These are phyloP conservation scores for Antedon bifida DNA, from an alignment of 35 echinoderm and acorn worm species.

Conservation along the genomic window DNA sequence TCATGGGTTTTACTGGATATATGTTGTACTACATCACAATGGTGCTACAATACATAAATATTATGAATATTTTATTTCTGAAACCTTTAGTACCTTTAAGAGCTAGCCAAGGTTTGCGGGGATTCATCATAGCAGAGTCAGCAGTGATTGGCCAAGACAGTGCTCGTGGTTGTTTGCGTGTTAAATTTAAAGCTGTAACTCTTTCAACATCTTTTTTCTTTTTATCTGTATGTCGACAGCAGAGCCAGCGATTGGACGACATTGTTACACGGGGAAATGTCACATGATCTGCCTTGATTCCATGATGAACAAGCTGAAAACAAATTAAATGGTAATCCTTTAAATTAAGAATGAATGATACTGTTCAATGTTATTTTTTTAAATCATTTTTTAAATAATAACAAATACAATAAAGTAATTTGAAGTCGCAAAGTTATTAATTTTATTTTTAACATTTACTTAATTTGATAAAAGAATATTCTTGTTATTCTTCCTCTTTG, in stretches of 20 bases:
- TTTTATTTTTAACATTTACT: no score
- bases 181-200: constrained; percentile 79
- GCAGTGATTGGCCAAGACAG: constrained; percentile 75
- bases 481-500: no score
- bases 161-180: constrained; percentile 62
- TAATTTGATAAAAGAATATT: no score
- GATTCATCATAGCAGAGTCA: constrained; percentile 96
- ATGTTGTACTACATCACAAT: no score
- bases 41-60: no score
- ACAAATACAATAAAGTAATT: no score
- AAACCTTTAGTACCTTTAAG: constrained; percentile 74
- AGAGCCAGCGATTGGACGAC: constrained; percentile 94
- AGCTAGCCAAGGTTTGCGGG: constrained; percentile 85
- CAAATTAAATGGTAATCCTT: neutral
- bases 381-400: no score
- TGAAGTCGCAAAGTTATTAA: no score
- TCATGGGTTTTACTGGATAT: no score
- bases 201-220: constrained; percentile 76
- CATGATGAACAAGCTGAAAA: constrained; percentile 62
- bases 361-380: no score
- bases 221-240: constrained; percentile 75
- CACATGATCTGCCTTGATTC: constrained; percentile 87
- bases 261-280: constrained; percentile 77
- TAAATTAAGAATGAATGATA: no score
- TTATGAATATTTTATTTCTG: no score